Base-by-base conservation (phyloP, 2,888 invertebrate species). In the Ophonus ardosiacus region DNA sequence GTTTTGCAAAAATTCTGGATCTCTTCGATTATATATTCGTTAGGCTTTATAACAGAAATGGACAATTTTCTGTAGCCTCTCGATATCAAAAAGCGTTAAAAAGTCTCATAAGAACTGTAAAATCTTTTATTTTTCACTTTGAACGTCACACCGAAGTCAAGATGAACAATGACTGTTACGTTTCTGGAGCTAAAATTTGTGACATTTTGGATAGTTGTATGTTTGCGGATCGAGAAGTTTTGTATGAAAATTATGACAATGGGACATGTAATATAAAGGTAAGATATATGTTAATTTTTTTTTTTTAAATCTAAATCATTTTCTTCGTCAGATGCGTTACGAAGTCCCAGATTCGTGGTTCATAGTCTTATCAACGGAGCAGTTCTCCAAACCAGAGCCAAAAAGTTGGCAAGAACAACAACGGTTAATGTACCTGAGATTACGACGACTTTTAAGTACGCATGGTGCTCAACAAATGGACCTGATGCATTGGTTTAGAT, bases 131-230 rank as follows among this genome's bases (percentile, higher is more conserved):
- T 38, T 71, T 15, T 10, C 38, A 71, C 17, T 71, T 71, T 7
- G 68, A 71, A 15, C 68, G 38, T n/a, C 13, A 15, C n/a, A 40
- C 40, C 7, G 68, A 71, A 40, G 7, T 15, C 3, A n/a, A 71
- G n/a, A 15, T 71, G 0, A 71, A 71, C 17, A 8, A 0, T 10
- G 38, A 71, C 38, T 71, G 68, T 40, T 38, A 15, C 17, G 68
- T 71, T 1, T 71, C 68, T 71, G 68, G 68, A 40, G 68, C 68
- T 6, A 71, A 71, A 71, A 71, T 71, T 17, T 71, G 68, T 15
- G 68, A 71, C 40, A 71, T 71, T 71, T 40, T 71, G 38, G 68
- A 71, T 15, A 40, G 40, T 40, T 38, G 68, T 17, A 2, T 17
- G 7, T 71, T 15, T 38, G 31, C 40, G 0, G 6, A n/a, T 7